These are phyloP conservation scores for Manacus vitellinus DNA, from an alignment of 2,113 vertebrate species.

Conservation along the genomic window DNA sequence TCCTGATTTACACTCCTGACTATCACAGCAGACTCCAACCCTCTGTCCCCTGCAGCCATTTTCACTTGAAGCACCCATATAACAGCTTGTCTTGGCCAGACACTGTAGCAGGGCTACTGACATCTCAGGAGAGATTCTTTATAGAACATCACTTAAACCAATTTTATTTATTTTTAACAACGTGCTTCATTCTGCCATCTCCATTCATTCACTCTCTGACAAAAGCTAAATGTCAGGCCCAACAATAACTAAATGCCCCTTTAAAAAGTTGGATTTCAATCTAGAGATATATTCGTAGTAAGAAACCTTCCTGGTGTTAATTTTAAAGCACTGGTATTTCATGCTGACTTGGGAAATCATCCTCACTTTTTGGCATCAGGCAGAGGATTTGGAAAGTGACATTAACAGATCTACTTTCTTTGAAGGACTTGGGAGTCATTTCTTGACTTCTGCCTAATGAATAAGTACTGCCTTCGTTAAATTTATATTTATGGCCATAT, in stretches of 20 bases:
- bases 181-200: not conserved
- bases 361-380: slow-evolving; percentile 35
- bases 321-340: slow-evolving; percentile 46
- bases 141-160: not conserved
- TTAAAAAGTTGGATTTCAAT: slow-evolving; percentile 7
- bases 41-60: not conserved
- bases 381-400: slow-evolving; percentile 50
- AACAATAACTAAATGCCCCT: not conserved
- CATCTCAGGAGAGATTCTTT: not conserved
- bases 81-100: not conserved
- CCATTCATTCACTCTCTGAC: not conserved
- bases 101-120: not conserved
- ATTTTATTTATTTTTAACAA: slow-evolving; percentile 47
- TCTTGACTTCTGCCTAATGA: slow-evolving; percentile 71
- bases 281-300: not conserved
- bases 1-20: not conserved
- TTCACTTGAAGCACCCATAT: not conserved
- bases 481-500: slow-evolving; percentile 69
- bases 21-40: not conserved
- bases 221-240: slow-evolving; percentile 2
- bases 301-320: slow-evolving; percentile 24
- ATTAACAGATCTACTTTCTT: slow-evolving; percentile 61
- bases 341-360: slow-evolving; percentile 58
- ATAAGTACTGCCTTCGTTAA: slow-evolving; percentile 66
- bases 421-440: slow-evolving; percentile 73